phyloP scores from a whole-genome alignment of 92 coral and sea anemone genomes.

The Nematostella vectensis region DNA sequence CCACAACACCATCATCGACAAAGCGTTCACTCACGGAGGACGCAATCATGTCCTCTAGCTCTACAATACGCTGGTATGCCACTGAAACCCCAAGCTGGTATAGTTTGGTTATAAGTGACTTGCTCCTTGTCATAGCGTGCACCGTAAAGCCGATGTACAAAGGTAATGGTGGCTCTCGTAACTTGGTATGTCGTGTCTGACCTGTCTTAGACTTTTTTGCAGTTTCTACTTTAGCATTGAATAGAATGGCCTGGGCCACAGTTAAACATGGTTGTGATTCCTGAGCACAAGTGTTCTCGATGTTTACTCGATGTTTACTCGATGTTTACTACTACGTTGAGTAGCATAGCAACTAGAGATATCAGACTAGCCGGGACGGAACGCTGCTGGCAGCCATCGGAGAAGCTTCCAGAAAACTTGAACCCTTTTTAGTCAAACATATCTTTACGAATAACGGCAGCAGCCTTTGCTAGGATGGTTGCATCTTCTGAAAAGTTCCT shows the following conservation, averaged over 20 bases:
- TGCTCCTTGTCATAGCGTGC: conserved; percentile 58
- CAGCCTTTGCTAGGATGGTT: conserved; percentile 42
- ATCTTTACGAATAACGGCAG: conserved; percentile 56
- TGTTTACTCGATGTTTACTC: conserved; percentile 48
- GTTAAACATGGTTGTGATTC: conserved; percentile 65
- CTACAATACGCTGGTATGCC: conserved; percentile 59
- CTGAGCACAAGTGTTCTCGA: conserved; percentile 53
- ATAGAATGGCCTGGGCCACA: conserved; percentile 55
- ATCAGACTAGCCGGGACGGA: conserved; percentile 51
- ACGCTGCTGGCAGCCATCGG: conserved; percentile 42
- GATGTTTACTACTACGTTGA: too few relatives aligned
- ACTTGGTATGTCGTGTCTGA: conserved; percentile 63
- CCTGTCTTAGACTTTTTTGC: conserved; percentile 47
- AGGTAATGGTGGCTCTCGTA: conserved; percentile 61
- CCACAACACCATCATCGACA: conserved; percentile 34
- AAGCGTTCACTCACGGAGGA: conserved; percentile 49
- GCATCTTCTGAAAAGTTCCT: conserved; percentile 58
- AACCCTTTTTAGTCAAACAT: conserved; percentile 43
- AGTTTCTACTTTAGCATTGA: conserved; percentile 50
- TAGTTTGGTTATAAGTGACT: conserved; percentile 48
- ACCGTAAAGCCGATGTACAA: conserved; percentile 44
- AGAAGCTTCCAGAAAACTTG: conserved; percentile 52
- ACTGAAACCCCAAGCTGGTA: conserved; percentile 61
- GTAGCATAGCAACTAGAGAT: conserved; percentile 42
- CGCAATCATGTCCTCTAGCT: conserved; percentile 59